phyloP scores from a whole-genome alignment of 2,888 invertebrate species.

The Chrysolina haemoptera region DNA sequence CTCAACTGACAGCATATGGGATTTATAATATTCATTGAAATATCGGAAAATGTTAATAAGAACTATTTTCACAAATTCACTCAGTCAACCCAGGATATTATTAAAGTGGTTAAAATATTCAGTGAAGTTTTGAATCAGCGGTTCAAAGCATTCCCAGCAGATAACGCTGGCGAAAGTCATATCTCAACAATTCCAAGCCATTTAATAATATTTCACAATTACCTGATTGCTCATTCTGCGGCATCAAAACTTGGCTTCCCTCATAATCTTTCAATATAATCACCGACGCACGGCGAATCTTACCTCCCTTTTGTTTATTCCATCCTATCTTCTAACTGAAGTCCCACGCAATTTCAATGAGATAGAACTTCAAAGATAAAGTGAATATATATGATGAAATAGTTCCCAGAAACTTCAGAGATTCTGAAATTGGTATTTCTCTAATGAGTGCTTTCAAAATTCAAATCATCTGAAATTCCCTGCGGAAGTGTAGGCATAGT shows the following conservation, averaged over 20 bases:
- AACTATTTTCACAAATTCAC: not conserved
- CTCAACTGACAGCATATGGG: too few species aligned
- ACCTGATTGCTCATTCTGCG: not conserved
- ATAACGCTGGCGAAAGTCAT: not conserved
- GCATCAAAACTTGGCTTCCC: not conserved
- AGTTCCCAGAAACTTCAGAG: not conserved
- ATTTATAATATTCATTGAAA: too few species aligned
- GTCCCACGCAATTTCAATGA: not conserved
- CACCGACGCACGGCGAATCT: not conserved
- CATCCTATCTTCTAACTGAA: too few species aligned
- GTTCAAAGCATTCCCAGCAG: not conserved
- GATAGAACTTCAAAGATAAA: not conserved
- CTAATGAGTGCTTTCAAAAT: not conserved
- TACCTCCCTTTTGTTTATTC: not conserved
- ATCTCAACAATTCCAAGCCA: constrained; percentile 9
- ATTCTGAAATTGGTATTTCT: constrained; percentile 1
- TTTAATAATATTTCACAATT: not conserved
- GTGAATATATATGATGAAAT: not conserved
- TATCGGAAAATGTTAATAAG: too few species aligned
- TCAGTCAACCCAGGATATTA: not conserved
- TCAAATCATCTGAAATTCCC: not conserved
- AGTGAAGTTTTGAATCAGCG: too few species aligned
- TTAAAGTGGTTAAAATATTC: too few species aligned
- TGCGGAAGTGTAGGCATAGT: not conserved
- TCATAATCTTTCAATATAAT: not conserved